Evolutionary conservation across 2,888 invertebrate species (phyloP), one percentile per base, ranked within the genome.

Genomic region (Rhagophthalmus giganteus): DNA sequence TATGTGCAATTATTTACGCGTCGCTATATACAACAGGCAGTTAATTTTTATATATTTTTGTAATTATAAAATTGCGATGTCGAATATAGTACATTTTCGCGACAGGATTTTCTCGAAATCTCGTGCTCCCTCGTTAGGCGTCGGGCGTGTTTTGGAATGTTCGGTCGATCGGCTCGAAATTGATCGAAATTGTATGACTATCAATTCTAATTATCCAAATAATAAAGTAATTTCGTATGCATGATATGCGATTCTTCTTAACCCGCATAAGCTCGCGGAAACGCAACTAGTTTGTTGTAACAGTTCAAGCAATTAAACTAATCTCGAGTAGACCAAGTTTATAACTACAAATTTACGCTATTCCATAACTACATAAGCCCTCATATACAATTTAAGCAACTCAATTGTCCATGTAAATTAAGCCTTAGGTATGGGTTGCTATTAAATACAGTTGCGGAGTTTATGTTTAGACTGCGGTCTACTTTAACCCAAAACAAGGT

Each of bases 331-430:
- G 57, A 57, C 52, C 41, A 55, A 58, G 59, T 62, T 62, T 56
- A 60, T 59, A 55, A 58, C 61, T 62, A 64, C 62, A 58, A 65
- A 67, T 68, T 65, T 65, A 64, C 63, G 62, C 61, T 57, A 64
- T 64, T 64, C 62, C 63, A 51, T 65, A 65, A 62, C 64, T 64
- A 60, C 57, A 61, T 65, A 65, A 66, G 65, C 67, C 66, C 64
- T 65, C 63, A 67, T 67, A 66, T 63, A 67, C 66, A 65, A 67
- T 67, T 66, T 63, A 62, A 65, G 63, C 61, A 58, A 66, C 64
- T 67, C 67, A 67, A 68, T 68, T 67, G 68, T 66, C 67, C 67
- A 61, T 68, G 64, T 63, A 64, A 66, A 66, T 68, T 66, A 64
- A 62, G 63, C 60, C 35, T 45, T 46, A 54, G 44, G 50, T 50